phyloP scores from a whole-genome alignment of 1,140 invertebrate species.

The Drosophila guanche region DNA sequence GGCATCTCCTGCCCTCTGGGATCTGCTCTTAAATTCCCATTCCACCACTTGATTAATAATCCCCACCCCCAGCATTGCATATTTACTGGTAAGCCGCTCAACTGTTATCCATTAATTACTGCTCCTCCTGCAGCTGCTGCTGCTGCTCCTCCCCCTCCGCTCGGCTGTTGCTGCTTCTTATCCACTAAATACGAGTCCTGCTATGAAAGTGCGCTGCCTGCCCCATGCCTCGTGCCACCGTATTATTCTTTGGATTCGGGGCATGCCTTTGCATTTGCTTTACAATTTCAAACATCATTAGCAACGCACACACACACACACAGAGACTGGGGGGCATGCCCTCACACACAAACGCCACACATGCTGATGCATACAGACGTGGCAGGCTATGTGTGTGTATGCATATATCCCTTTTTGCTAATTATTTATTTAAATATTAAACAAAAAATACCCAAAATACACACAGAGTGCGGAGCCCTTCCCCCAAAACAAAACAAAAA shows the following conservation, averaged over 20 bases:
- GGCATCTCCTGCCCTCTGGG: too few species aligned
- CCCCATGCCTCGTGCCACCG: neutral
- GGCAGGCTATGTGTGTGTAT: neutral
- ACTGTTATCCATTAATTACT: slow-evolving; percentile 42
- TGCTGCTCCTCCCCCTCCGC: neutral
- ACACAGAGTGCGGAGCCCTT: slow-evolving; percentile 8
- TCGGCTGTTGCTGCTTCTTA: slow-evolving; percentile 12
- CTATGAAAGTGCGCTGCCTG: too few species aligned
- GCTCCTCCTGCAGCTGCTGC: slow-evolving; percentile 9
- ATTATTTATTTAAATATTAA: slow-evolving; percentile 84
- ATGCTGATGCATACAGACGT: neutral
- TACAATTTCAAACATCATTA: slow-evolving; percentile 81
- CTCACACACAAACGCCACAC: slow-evolving; percentile 22
- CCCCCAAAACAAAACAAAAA: slow-evolving; percentile 22
- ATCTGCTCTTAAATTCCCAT: too few species aligned
- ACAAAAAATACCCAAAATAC: slow-evolving; percentile 76
- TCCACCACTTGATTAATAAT: neutral
- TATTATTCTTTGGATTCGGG: slow-evolving; percentile 54
- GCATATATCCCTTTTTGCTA: slow-evolving; percentile 79
- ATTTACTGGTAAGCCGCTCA: slow-evolving; percentile 19
- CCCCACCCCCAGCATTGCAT: neutral
- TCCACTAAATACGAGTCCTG: slow-evolving; percentile 8
- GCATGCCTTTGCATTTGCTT: slow-evolving; percentile 79
- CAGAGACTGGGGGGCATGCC: neutral
- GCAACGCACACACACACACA: slow-evolving; percentile 63